Base-by-base conservation (phyloP, 2,113 vertebrate species). In the Pygoscelis adeliae region DNA sequence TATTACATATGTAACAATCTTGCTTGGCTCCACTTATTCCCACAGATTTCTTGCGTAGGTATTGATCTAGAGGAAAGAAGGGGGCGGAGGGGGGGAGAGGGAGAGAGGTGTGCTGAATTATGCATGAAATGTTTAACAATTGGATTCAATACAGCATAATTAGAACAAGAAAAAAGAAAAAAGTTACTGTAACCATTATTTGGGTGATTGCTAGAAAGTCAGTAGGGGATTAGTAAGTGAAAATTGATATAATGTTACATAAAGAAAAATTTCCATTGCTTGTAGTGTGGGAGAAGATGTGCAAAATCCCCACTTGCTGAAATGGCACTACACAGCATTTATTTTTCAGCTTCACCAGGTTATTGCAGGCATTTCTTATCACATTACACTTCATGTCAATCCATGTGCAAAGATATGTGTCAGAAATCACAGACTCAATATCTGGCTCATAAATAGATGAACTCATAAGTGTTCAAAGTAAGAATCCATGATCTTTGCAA, bases 61-160 rank as follows among this genome's bases (percentile, higher is more conserved):
- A 59, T 55, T 73, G 40, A 50, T 87, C 25, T 74, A 13, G 8
- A 49, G 7, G 55, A 95, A 88, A 81, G 44, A 50, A 14, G 3
- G 6, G 17, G 3, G 6, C 42, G 26, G 34, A 5, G 18, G 23
- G 50, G 30, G 30, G 63, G 15, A 65, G n/a, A 53, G 38, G 7
- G 12, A 53, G 46, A 94, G 85, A 42, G 55, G 47, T 95, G 5
- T 1, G 8, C 76, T 97, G 92, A 97, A 97, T 97, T 92, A 96
- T 89, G 40, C 78, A 89, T 94, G 49, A 92, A 95, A 72, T 80
- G 32, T 92, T 94, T 94, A 97, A 94, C 47, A 58, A 80, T 93
- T 76, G 61, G 46, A 95, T 96, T 95, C 71, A 92, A 88, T 93
- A 82, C 42, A 88, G 26, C 58, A 38, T 95, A 78, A 89, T 65